Conservation (phyloP, 1,140 invertebrate species). For the Scaptomyza pallida region DNA sequence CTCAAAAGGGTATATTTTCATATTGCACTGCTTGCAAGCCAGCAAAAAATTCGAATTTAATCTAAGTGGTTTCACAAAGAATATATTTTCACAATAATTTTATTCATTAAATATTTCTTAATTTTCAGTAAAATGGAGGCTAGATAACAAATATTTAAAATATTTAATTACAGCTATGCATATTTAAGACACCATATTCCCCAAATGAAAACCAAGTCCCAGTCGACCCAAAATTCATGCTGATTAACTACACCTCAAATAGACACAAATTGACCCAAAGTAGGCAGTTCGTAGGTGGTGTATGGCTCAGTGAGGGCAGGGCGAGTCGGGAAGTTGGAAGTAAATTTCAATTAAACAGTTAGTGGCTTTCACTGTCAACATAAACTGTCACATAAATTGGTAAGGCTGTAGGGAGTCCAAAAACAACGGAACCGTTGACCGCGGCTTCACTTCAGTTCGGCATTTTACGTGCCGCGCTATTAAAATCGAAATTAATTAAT, state of each 20-base stretch:
- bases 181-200: background rate
- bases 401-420: conserved; percentile 16
- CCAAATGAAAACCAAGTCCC: background rate
- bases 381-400: conserved; percentile 63
- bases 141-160: too few species aligned
- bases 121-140: too few species aligned
- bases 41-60: too few species aligned
- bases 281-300: background rate
- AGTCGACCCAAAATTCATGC: conserved; percentile 20
- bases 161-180: too few species aligned
- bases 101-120: too few species aligned
- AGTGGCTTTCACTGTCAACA: conserved; percentile 62
- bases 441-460: conserved; percentile 13
- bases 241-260: background rate
- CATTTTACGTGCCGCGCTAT: conserved; percentile 24
- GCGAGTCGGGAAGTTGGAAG: conserved; percentile 8
- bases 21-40: too few species aligned
- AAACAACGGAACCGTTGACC: conserved; percentile 4
- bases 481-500: conserved; percentile 78
- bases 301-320: too few species aligned
- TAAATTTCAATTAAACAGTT: conserved; percentile 76
- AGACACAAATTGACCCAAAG: conserved; percentile 13
- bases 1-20: too few species aligned
- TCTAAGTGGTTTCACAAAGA: too few species aligned
- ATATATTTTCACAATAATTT: too few species aligned